Conservation (phyloP, 2,113 vertebrate species). For the Madoqua kirkii region DNA sequence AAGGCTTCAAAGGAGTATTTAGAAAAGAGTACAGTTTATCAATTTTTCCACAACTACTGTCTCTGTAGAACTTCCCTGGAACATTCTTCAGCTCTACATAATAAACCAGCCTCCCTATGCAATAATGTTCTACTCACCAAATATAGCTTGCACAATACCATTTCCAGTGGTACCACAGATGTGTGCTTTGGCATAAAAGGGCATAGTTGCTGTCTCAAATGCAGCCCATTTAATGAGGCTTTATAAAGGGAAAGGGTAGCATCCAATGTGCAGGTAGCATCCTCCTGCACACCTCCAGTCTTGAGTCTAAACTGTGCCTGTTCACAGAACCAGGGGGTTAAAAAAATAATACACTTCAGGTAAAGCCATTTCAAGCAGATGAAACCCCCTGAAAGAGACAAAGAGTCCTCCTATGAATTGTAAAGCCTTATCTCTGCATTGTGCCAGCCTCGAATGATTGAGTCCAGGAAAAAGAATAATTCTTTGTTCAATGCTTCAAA, state of each 20-base stretch:
- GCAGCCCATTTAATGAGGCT: not conserved
- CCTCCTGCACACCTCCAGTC: not conserved
- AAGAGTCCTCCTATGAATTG: not conserved
- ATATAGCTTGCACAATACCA: not conserved
- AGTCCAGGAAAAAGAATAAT: not conserved
- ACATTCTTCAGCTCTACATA: not conserved
- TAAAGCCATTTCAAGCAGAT: not conserved
- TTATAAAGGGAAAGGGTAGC: not conserved
- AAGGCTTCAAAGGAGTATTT: not conserved
- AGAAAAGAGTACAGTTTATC: not conserved
- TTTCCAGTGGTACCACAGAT: not conserved
- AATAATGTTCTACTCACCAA: not conserved
- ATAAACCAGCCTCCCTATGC: not conserved
- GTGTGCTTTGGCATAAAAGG: not conserved
- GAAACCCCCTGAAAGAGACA: not conserved
- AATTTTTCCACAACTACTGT: not conserved
- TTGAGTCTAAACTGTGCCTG: not conserved
- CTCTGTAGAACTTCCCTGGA: not conserved
- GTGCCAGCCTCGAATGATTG: not conserved
- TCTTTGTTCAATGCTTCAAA: conserved; percentile 17
- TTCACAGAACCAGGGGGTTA: not conserved
- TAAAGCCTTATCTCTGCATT: not conserved
- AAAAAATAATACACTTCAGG: not conserved
- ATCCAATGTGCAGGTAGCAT: too few relatives aligned
- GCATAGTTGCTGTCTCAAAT: not conserved